Evolutionary conservation across 2,888 invertebrate genomes (phyloP).

Genomic region (Aphodius granarius): DNA sequence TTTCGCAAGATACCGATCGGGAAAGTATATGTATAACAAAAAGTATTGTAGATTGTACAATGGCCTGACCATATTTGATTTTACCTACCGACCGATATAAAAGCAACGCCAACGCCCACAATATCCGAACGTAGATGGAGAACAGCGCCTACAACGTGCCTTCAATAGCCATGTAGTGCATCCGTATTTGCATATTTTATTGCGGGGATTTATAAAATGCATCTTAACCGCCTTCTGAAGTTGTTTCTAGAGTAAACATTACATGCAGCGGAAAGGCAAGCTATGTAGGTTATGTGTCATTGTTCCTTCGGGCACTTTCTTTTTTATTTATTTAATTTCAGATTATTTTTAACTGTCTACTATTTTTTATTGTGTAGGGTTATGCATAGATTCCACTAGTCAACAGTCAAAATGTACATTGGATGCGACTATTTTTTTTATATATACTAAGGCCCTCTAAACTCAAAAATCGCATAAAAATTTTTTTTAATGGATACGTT

Average conservation of each 20-base stretch:
- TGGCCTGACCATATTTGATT: neutral
- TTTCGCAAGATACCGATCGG: neutral
- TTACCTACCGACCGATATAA: neutral
- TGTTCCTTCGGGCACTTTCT: neutral
- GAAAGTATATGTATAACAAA: neutral
- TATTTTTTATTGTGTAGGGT: neutral
- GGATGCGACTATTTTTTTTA: too few species aligned
- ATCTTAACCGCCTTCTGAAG: neutral
- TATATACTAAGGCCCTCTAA: too few species aligned
- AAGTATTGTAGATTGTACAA: neutral
- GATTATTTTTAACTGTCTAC: too few species aligned
- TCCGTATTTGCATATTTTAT: neutral
- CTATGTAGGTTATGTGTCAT: neutral
- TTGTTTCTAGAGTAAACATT: neutral
- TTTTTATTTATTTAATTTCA: neutral
- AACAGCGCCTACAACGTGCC: neutral
- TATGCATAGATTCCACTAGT: too few species aligned
- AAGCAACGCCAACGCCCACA: neutral
- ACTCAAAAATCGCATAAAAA: too few species aligned
- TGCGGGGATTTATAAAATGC: neutral
- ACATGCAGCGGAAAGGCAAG: neutral
- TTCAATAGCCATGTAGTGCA: neutral
- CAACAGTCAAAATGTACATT: too few species aligned
- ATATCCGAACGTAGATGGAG: neutral
- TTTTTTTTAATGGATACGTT: too few species aligned